These are phyloP conservation scores for Torymus texanus DNA, from an alignment of 2,888 invertebrate species.

Conservation along the genomic window DNA sequence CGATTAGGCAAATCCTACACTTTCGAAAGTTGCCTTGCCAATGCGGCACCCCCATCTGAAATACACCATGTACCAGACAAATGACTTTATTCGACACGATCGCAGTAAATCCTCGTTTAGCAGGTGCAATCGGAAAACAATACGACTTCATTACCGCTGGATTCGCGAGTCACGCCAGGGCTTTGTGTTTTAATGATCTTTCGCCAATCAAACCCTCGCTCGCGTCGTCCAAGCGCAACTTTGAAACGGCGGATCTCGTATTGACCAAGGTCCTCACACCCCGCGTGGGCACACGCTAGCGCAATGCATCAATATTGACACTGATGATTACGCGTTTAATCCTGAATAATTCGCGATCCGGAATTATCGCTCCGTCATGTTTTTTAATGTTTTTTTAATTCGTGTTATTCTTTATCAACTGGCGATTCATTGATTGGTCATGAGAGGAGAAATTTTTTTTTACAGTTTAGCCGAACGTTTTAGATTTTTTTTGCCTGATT, in stretches of 20 bases:
- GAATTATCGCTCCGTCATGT: constrained; percentile 9
- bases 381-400: not conserved
- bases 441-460: too few relatives aligned
- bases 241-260: not conserved
- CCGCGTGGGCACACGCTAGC: not conserved
- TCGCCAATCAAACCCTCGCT: constrained; percentile 30
- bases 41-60: too few relatives aligned
- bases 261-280: not conserved
- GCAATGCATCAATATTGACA: constrained; percentile 21
- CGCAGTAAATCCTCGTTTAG: constrained; percentile 58
- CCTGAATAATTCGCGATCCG: not conserved
- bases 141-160: constrained; percentile 58
- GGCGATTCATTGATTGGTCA: too few relatives aligned
- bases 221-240: too few relatives aligned
- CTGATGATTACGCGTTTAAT: constrained; percentile 28
- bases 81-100: not conserved
- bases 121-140: constrained; percentile 58
- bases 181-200: constrained; percentile 59
- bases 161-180: constrained; percentile 20
- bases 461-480: too few relatives aligned
- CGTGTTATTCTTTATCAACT: too few relatives aligned
- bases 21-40: too few relatives aligned
- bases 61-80: not conserved
- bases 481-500: too few relatives aligned
- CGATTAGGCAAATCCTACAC: too few relatives aligned